Evolutionary conservation across 2,113 vertebrate genomes (phyloP).

Genomic region (Mesitornis unicolor): DNA sequence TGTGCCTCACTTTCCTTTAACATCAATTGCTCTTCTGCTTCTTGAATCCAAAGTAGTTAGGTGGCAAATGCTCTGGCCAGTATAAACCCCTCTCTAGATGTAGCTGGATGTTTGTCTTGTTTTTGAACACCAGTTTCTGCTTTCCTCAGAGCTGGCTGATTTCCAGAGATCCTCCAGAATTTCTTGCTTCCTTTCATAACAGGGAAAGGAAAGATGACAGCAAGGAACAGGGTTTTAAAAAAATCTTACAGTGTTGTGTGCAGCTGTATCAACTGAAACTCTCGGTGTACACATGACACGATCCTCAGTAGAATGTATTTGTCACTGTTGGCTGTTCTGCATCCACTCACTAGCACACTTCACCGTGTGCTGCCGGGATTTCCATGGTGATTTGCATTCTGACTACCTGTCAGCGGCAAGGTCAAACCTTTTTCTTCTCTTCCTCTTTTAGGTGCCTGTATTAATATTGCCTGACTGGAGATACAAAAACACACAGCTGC

Average conservation of each 20-base stretch:
- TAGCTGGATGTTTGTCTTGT: not conserved
- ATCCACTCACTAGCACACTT: not conserved
- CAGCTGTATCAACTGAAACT: constrained; percentile 18
- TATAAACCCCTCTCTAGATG: not conserved
- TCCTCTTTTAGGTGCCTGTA: not conserved
- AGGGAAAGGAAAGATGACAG: not conserved
- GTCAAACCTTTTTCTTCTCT: not conserved
- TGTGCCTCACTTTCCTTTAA: not conserved
- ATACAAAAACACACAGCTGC: not conserved
- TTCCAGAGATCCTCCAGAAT: not conserved
- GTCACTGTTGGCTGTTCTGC: constrained; percentile 7
- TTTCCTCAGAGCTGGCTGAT: not conserved
- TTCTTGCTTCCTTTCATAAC: not conserved
- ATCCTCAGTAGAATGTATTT: not conserved
- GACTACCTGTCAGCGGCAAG: not conserved
- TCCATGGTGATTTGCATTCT: not conserved
- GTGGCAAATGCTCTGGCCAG: not conserved
- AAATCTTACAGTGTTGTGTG: not conserved
- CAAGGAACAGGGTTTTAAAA: not conserved
- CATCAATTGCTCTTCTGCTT: not conserved
- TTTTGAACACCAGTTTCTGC: not conserved
- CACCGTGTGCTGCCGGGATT: not conserved
- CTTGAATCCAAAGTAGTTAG: not conserved
- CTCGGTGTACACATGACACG: not conserved
- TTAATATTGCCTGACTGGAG: not conserved